These are phyloP conservation scores for Gobius niger DNA, from an alignment of 2,113 vertebrate genomes.

Conservation along the genomic window DNA sequence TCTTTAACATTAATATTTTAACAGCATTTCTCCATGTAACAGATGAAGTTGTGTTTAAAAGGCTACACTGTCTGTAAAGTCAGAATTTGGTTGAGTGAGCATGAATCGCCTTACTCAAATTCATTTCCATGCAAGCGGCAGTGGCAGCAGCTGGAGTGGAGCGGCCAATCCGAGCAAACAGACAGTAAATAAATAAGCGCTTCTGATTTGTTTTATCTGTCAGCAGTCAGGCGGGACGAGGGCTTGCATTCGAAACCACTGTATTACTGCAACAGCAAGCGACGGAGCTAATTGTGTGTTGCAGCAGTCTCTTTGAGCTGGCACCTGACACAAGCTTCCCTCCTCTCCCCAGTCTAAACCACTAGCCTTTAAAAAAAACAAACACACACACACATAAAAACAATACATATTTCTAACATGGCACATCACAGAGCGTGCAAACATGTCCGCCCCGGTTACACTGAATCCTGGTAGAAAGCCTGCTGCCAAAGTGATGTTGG, in stretches of 20 bases:
- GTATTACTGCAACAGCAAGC: slow-evolving; percentile 13
- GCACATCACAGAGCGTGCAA: background rate
- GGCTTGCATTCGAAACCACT: slow-evolving; percentile 21
- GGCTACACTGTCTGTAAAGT: background rate
- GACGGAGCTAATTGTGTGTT: slow-evolving; percentile 25
- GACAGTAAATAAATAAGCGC: slow-evolving; percentile 43
- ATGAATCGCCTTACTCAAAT: slow-evolving; percentile 1
- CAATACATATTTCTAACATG: background rate
- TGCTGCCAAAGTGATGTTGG: background rate
- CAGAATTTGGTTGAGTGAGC: slow-evolving; percentile 15
- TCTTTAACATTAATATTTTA: background rate
- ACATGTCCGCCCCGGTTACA: slow-evolving; percentile 5
- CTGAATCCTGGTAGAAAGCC: background rate
- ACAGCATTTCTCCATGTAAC: background rate
- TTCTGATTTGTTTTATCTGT: slow-evolving; percentile 38
- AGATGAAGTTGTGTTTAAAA: slow-evolving; percentile 6
- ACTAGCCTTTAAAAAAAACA: background rate
- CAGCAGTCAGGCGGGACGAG: slow-evolving; percentile 16
- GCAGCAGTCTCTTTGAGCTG: slow-evolving; percentile 10
- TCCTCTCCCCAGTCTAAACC: background rate
- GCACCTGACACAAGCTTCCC: slow-evolving; percentile 19
- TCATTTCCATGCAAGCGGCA: slow-evolving; percentile 24
- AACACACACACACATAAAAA: background rate
- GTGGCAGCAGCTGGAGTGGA: slow-evolving; percentile 9
- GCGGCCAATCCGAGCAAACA: slow-evolving; percentile 37